Evolutionary conservation across 2,797 vertebrate species (phyloP), one percentile per base, ranked within the genome.

Genomic region (Halcyon smyrnensis): DNA sequence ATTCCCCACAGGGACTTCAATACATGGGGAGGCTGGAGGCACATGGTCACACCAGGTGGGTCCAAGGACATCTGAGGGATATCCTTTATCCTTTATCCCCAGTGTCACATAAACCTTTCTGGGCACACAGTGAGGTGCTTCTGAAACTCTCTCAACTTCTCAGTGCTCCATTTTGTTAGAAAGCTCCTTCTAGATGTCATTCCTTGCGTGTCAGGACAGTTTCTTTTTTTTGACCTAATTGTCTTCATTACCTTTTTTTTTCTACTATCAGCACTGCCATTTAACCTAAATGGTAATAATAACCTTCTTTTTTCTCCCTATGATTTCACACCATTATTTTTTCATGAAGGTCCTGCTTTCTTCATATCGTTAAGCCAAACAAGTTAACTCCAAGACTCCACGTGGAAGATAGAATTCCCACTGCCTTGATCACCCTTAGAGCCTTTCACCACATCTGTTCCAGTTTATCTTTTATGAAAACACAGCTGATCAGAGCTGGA

Each of bases 361-460:
- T 84, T 60, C 2, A 0, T 82, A n/a, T 46, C 15, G 10, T 32
- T 79, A 62, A 76, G 60, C 51, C 25, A 75, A 84, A 87, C 15
- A 74, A 84, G 39, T 34, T 34, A 57, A 43, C 56, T 50, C 28
- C 43, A 17, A 50, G n/a, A 73, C 34, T 56, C 57, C 39, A 28
- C 2, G 1, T 86, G 73, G 69, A 91, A 63, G 37, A 93, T 11
- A 54, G 82, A 63, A 9, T 65, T 89, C 65, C 43, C n/a, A 48
- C 51, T 60, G 68, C 80, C 77, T 80, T 83, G 64, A 89, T 73
- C 75, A 77, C n/a, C 43, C 68, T 77, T 74, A 74, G 28, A 83
- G 87, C 57, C 76, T 85, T 94, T 81, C 69, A 85, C 51, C 21
- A 78, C 93, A 93, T 88, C 53, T 94, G 80, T 86, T 96, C 48